Evolutionary conservation across 2,113 vertebrate species (phyloP).

Genomic region (Raphicerus campestris): DNA sequence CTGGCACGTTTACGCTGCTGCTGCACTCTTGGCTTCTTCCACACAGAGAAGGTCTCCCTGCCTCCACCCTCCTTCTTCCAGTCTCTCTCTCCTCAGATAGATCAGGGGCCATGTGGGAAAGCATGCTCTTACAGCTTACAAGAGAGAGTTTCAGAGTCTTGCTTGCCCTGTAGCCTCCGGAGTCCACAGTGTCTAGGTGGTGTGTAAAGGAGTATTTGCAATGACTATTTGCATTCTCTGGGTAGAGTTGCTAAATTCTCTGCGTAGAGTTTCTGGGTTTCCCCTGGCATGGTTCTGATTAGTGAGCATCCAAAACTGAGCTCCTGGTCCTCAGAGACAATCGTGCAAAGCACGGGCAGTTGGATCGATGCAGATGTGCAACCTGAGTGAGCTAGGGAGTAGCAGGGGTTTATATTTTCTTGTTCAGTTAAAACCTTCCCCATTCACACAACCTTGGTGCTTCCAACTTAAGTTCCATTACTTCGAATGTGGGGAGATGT

Average conservation of each 20-base stretch:
- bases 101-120: conserved; percentile 45
- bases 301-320: background rate
- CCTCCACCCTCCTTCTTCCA: conserved; percentile 41
- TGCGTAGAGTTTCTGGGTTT: conserved; percentile 10
- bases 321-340: background rate
- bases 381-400: background rate
- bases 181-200: background rate
- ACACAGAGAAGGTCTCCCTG: conserved; percentile 15
- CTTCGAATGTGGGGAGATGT: background rate
- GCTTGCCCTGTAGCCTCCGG: background rate
- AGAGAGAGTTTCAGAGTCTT: background rate
- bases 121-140: background rate
- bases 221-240: background rate
- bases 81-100: conserved; percentile 28
- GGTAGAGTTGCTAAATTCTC: background rate
- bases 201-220: background rate
- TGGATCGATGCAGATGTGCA: background rate
- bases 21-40: conserved; percentile 40
- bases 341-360: background rate
- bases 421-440: background rate
- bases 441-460: background rate
- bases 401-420: background rate
- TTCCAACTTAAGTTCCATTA: background rate
- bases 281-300: background rate
- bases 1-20: conserved; percentile 34